These are phyloP conservation scores for Microplitis mediator DNA, from an alignment of 1,140 invertebrate species.

Conservation along the genomic window DNA sequence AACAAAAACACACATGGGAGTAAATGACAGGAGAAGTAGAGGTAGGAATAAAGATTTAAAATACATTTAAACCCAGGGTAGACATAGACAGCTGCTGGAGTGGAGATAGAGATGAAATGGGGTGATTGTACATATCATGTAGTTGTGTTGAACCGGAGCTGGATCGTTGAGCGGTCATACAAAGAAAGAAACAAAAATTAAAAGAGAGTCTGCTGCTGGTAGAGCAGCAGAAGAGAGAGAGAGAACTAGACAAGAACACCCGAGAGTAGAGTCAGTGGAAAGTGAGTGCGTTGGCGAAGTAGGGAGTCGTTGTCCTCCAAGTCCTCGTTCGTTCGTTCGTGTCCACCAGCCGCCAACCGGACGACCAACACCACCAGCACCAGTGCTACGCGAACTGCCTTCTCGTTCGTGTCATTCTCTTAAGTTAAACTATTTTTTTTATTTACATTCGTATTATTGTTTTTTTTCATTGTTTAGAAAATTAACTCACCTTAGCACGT, in stretches of 20 bases:
- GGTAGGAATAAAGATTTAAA: too few species aligned
- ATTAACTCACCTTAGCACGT: neutral
- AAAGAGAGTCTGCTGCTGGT: neutral
- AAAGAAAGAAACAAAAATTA: neutral
- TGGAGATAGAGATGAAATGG: neutral
- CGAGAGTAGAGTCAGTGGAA: neutral
- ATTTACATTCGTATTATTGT: conserved; percentile 16
- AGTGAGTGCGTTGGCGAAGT: conserved; percentile 11
- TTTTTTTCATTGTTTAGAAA: neutral
- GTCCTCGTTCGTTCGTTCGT: conserved; percentile 11
- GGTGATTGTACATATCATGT: neutral
- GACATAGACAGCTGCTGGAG: neutral
- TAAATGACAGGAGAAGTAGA: too few species aligned
- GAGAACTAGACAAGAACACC: neutral
- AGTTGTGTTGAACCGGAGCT: too few species aligned
- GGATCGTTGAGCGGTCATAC: neutral
- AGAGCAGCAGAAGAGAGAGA: neutral
- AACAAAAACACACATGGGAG: too few species aligned
- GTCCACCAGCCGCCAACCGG: neutral
- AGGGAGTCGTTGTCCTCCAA: conserved; percentile 24
- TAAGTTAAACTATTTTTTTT: neutral
- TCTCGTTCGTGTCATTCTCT: conserved; percentile 6
- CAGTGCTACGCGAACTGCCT: conserved; percentile 21
- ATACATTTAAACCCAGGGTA: too few species aligned
- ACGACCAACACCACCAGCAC: neutral